A percentile compares a stretch with the other conserved stretches of the same genome.
phyloP scores from a whole-genome alignment of 2,113 vertebrate genomes.

The Eptesicus fuscus region DNA sequence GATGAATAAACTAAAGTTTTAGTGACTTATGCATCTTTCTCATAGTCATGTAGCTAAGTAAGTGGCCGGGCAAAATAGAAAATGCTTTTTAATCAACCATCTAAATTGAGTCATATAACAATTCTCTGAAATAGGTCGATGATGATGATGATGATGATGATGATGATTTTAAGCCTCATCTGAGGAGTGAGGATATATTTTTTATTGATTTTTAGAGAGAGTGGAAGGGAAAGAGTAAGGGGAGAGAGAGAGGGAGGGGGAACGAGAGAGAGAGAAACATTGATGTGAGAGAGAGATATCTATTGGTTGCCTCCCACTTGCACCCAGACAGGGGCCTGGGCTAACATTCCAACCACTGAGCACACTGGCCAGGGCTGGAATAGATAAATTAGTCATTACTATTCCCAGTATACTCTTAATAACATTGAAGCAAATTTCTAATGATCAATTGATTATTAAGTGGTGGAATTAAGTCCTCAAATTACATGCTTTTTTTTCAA shows the following conservation, averaged over 20 bases:
- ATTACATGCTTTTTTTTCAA: not conserved
- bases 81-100: not conserved
- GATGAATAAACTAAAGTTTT: not conserved
- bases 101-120: not conserved
- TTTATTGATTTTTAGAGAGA: too few species aligned
- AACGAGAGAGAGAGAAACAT: not conserved
- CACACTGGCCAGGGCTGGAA: not conserved
- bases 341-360: too few species aligned
- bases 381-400: not conserved
- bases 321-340: too few species aligned
- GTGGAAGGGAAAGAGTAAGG: too few species aligned
- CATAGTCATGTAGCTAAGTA: not conserved
- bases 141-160: too few species aligned
- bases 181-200: too few species aligned
- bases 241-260: too few species aligned
- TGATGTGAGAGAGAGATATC: not conserved
- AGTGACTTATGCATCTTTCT: not conserved
- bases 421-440: not conserved
- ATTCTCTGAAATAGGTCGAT: not conserved
- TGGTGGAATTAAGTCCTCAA: not conserved
- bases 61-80: not conserved
- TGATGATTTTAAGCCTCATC: too few species aligned
- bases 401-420: not conserved
- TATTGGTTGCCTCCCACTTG: too few species aligned
- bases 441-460: not conserved